phyloP scores from a whole-genome alignment of 2,113 vertebrate genomes.

The Holacanthus passer region DNA sequence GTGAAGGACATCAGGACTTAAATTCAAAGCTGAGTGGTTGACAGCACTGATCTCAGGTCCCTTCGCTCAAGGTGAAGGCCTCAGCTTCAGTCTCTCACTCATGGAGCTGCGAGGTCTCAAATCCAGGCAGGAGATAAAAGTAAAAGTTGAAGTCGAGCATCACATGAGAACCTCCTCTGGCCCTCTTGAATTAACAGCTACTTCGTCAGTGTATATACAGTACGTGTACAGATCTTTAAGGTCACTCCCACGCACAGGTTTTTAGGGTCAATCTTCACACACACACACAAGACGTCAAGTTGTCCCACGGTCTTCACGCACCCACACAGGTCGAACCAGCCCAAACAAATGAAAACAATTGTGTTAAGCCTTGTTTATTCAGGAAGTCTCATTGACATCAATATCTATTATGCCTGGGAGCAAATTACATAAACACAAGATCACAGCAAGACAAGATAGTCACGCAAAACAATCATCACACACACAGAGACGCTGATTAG shows the following conservation, averaged over 20 bases:
- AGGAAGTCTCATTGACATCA: not conserved
- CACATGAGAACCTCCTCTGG: not conserved
- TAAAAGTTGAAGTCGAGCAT: not conserved
- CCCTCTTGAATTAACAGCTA: not conserved
- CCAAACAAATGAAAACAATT: not conserved
- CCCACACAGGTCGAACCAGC: not conserved
- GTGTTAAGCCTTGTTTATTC: not conserved
- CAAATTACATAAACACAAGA: slow-evolving; percentile 25
- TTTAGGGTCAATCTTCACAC: too few species aligned
- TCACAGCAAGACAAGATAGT: slow-evolving; percentile 5
- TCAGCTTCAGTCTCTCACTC: not conserved
- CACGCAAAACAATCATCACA: slow-evolving; percentile 1
- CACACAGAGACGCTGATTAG: not conserved
- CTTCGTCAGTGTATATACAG: not conserved
- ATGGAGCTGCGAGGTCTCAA: not conserved
- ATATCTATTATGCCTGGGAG: not conserved
- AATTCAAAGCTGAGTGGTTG: not conserved
- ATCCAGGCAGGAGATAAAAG: not conserved
- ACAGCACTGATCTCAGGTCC: slow-evolving; percentile 1
- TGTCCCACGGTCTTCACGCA: not conserved
- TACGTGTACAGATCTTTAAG: not conserved
- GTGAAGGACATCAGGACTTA: not conserved
- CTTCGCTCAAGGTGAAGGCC: not conserved
- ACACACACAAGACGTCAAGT: not conserved
- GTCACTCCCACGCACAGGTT: not conserved